Base-by-base conservation (phyloP, 53 echinoderm and acorn worm species). In the Echinarachnius parma region DNA sequence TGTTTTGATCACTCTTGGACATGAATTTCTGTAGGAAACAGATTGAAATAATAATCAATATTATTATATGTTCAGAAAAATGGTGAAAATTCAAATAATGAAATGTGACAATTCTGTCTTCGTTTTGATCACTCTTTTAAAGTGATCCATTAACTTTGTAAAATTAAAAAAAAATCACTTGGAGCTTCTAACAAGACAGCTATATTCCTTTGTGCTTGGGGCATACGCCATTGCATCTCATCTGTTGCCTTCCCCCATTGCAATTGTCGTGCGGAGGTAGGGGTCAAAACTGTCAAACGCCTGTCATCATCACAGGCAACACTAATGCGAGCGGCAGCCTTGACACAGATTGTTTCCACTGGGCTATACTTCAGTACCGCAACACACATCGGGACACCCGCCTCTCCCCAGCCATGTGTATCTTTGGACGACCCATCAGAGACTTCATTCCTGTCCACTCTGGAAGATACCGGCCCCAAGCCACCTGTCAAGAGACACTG, bases 1-100 rank as follows among this genome's bases (percentile, higher is more conserved):
- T 44, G 49, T 98, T 92, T 61, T 82, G 80, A 59, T 98, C 98
- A 57, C 88, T 85, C 72, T 92, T 88, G 29, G 81, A 85, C 92
- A 98, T 82, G 23, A 91, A 88, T 85, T 92, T 98, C 98, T 98
- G 81, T 25, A 11, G 61, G 68, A 50, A 21, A 54, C 27, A 31
- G 14, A 25, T n/a, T n/a, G n/a, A n/a, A n/a, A 4, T 35, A 9
- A 4, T 5, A 4, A 4, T 13, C 8, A 31, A 4, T 13, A 35
- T 35, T 62, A 31, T 5, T 62, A 8, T 7, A 5, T 4, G 5
- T 60, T 8, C 4, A 5, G 4, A 9, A 21, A 4, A 3, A 25
- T 3, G 3, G 61, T 7, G 5, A 14, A 21, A n/a, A n/a, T n/a
- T n/a, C n/a, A n/a, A n/a, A n/a, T n/a, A n/a, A n/a, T n/a, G n/a